These are phyloP conservation scores for Coturnix japonica DNA, from an alignment of 2,113 vertebrate genomes.

Conservation along the genomic window DNA sequence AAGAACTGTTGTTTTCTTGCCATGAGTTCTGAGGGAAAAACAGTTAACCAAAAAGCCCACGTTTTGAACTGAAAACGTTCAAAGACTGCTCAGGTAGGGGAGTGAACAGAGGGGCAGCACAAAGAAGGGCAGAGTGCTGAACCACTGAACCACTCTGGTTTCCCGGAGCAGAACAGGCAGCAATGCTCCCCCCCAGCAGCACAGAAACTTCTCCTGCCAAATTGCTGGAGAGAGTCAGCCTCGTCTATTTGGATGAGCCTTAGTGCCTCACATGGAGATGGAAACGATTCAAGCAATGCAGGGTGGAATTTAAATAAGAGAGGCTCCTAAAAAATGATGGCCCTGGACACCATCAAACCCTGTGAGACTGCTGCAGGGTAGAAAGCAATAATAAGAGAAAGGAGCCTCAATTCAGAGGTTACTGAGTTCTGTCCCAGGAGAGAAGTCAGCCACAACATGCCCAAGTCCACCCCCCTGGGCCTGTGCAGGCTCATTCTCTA, in stretches of 20 bases:
- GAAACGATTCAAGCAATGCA: conserved; percentile 43
- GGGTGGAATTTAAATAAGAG: conserved; percentile 41
- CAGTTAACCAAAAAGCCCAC: not conserved
- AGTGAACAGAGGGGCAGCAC: not conserved
- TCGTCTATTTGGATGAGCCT: conserved; percentile 24
- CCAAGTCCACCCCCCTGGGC: not conserved
- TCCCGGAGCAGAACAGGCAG: not conserved
- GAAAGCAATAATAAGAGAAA: conserved; percentile 11
- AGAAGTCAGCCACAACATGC: not conserved
- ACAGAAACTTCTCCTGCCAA: not conserved
- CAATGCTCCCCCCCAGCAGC: not conserved
- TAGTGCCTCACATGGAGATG: conserved; percentile 49
- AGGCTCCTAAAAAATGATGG: conserved; percentile 30
- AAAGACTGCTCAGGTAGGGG: not conserved
- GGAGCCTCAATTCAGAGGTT: not conserved
- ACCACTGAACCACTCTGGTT: not conserved
- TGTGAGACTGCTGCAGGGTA: not conserved
- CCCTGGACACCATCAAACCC: not conserved
- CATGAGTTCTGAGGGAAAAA: not conserved
- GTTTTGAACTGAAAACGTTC: not conserved
- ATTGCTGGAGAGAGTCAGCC: not conserved
- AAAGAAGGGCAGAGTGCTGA: not conserved
- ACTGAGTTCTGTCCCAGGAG: conserved; percentile 16
- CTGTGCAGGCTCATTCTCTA: not conserved
- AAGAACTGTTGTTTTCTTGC: not conserved